Conservation (phyloP, 2,113 vertebrate species). For the Spea bombifrons region DNA sequence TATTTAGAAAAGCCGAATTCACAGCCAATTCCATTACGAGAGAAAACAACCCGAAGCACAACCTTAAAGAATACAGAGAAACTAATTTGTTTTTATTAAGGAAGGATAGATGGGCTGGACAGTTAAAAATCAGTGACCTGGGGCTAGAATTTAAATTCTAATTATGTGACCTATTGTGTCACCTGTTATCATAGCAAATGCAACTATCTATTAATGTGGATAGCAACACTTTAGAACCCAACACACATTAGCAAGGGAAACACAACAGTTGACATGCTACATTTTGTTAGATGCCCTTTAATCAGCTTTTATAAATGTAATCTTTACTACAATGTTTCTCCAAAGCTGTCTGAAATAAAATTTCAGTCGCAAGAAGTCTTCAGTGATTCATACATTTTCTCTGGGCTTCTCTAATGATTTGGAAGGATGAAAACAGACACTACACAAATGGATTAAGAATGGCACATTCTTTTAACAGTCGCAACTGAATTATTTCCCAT, state of each 20-base stretch:
- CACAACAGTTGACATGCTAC: conserved; percentile 41
- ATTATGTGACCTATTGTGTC: conserved; percentile 47
- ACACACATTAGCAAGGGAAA: conserved; percentile 28
- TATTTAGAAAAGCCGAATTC: conserved; percentile 29
- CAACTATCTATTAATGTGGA: conserved; percentile 42
- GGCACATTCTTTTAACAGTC: background rate
- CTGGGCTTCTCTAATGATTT: conserved; percentile 1
- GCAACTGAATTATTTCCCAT: background rate
- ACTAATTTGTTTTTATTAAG: conserved; percentile 48
- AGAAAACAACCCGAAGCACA: conserved; percentile 33
- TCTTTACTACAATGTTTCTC: conserved; percentile 14
- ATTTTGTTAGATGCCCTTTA: conserved; percentile 42
- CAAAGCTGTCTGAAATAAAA: conserved; percentile 20
- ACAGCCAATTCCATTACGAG: conserved; percentile 42
- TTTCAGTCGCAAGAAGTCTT: conserved; percentile 20
- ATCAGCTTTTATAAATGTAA: conserved; percentile 37
- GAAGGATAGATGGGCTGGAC: conserved; percentile 38
- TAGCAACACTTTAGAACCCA: conserved; percentile 32
- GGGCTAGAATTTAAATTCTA: conserved; percentile 43
- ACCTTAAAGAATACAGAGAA: conserved; percentile 33
- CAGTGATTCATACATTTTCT: background rate
- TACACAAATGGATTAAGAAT: conserved; percentile 6
- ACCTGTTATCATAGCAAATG: conserved; percentile 43
- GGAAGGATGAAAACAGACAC: background rate
- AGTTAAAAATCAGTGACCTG: conserved; percentile 32